These are phyloP conservation scores for Argya squamiceps DNA, from an alignment of 2,797 vertebrate genomes.

Conservation along the genomic window DNA sequence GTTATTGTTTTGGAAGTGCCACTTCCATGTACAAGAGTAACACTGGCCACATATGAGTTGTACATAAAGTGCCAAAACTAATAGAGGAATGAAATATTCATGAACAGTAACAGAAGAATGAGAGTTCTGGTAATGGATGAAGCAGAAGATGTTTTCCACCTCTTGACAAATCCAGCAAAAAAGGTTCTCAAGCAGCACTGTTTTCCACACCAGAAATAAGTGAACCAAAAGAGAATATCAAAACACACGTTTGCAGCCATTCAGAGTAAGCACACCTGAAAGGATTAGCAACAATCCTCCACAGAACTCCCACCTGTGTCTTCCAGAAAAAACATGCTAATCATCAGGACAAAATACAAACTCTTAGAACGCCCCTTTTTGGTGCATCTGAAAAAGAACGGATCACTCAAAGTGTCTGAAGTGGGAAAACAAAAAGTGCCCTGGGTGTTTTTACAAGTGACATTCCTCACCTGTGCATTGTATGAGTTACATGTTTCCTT, in stretches of 20 bases:
- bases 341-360: background rate
- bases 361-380: background rate
- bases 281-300: background rate
- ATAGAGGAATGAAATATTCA: conserved; percentile 9
- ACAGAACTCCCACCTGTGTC: background rate
- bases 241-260: background rate
- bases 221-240: background rate
- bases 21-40: conserved; percentile 11
- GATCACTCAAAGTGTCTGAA: background rate
- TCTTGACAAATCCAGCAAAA: background rate
- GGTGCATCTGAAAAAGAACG: background rate
- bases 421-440: background rate
- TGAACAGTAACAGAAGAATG: background rate
- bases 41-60: background rate
- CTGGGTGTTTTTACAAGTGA: background rate
- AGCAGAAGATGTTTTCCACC: background rate
- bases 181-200: background rate
- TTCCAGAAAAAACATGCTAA: background rate
- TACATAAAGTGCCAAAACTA: conserved; percentile 5
- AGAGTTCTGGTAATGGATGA: conserved; percentile 4
- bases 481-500: background rate
- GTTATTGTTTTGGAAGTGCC: background rate
- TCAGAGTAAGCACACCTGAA: background rate
- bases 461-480: background rate
- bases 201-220: background rate